Base-by-base conservation (phyloP, 2,888 invertebrate species). In the Lissocephala sabroskyi region DNA sequence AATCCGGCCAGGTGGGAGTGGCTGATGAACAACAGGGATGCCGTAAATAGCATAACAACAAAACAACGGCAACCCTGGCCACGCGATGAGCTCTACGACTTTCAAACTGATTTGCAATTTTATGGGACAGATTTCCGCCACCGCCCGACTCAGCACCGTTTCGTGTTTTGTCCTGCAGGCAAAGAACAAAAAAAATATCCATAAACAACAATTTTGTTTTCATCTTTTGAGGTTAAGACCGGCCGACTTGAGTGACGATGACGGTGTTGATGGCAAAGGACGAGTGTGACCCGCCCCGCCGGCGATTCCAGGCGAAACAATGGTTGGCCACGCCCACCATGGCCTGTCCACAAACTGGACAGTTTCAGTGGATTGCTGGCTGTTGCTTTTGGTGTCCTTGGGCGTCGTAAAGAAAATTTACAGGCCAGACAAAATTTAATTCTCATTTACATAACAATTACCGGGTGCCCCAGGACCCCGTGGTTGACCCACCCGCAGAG, bases 391-490 rank as follows among this genome's bases (percentile, higher is more conserved):
- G 30, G 28, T 41, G 26, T 35, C 11, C 10, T 39, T 39, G 16
- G 47, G 37, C 28, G 33, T 47, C n/a, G n/a, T n/a, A n/a, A n/a
- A n/a, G n/a, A n/a, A n/a, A n/a, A n/a, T n/a, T n/a, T n/a, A n/a
- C n/a, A n/a, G n/a, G n/a, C n/a, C n/a, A n/a, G 41, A 57, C 52
- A 78, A 75, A 75, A 66, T 75, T 57, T 59, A 63, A 70, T 76
- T 75, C 78, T 71, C 76, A 71, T 71, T 71, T 71, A 71, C 78
- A 71, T 71, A 71, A 71, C 71, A 71, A 71, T 71, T 71, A 71
- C 76, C 47, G 60, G 45, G 50, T 48, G 50, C 42, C 44, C 48
- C 41, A 41, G 45, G 45, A 41, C 39, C 23, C 39, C 11, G 36
- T 19, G 9, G 40, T 45, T 30, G 33, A 33, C 33, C 7, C 23